phyloP scores from a whole-genome alignment of 2,113 vertebrate genomes.

The Pelmatolapia mariae region DNA sequence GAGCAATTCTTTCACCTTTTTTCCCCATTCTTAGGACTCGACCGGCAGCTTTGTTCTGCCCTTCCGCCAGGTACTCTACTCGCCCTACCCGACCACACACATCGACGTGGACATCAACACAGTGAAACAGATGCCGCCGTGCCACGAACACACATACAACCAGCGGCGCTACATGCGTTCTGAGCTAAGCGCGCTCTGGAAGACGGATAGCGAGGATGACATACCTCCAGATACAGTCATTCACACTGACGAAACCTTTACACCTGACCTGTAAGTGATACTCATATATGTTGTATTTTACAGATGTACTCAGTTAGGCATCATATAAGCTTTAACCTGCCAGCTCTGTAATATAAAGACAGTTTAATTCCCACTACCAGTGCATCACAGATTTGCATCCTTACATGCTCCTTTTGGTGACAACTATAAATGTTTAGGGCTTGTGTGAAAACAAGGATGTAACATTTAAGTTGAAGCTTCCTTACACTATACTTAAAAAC shows the following conservation, averaged over 20 bases:
- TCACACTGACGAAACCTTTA: slow-evolving; percentile 89
- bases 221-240: slow-evolving; percentile 85
- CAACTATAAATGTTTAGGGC: neutral
- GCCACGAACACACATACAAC: slow-evolving; percentile 93
- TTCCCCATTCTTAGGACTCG: slow-evolving; percentile 77
- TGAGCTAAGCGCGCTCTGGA: slow-evolving; percentile 87
- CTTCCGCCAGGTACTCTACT: slow-evolving; percentile 95
- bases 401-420: neutral
- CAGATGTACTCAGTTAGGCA: neutral
- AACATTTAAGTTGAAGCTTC: neutral
- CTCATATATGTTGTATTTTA: neutral
- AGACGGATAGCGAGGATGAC: slow-evolving; percentile 88
- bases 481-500: neutral
- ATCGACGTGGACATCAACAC: slow-evolving; percentile 97
- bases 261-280: slow-evolving; percentile 85
- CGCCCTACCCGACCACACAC: slow-evolving; percentile 92
- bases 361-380: neutral
- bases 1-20: neutral
- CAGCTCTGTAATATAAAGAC: neutral
- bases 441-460: neutral
- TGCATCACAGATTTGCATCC: neutral
- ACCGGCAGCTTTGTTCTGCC: slow-evolving; percentile 94
- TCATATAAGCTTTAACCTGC: neutral
- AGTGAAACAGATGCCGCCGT: slow-evolving; percentile 97
- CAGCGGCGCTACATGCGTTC: slow-evolving; percentile 91